Conservation (phyloP, 2,888 invertebrate genomes). For the Andrena minutula region DNA sequence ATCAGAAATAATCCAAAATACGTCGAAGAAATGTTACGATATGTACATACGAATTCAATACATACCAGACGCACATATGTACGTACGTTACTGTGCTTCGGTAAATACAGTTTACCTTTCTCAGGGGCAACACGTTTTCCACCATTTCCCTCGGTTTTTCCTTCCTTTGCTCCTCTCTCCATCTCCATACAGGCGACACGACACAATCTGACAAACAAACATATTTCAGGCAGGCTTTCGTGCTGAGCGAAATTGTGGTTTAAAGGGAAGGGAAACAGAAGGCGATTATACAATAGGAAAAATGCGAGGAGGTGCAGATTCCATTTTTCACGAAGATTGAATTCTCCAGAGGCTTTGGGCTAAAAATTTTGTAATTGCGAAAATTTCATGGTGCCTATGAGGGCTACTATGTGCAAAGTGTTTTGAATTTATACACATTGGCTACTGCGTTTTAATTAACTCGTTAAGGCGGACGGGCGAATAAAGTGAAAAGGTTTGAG, state of each 20-base stretch:
- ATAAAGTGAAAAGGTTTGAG: too few species aligned
- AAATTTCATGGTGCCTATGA: too few species aligned
- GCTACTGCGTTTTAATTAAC: too few species aligned
- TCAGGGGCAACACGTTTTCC: slow-evolving; percentile 43
- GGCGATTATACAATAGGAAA: slow-evolving; percentile 37
- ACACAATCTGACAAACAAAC: slow-evolving; percentile 75
- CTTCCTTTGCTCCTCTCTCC: background rate
- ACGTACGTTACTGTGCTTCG: slow-evolving; percentile 23
- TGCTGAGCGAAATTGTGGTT: slow-evolving; percentile 34
- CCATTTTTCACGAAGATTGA: slow-evolving; percentile 39
- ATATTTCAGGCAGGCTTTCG: slow-evolving; percentile 67
- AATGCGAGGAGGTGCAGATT: slow-evolving; percentile 15
- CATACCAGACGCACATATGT: slow-evolving; percentile 19
- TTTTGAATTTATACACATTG: background rate
- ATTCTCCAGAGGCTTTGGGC: background rate
- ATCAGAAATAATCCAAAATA: slow-evolving; percentile 47
- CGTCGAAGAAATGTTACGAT: slow-evolving; percentile 45
- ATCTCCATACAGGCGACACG: slow-evolving; percentile 32
- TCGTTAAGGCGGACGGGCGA: too few species aligned
- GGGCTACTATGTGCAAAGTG: too few species aligned
- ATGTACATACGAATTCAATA: slow-evolving; percentile 46
- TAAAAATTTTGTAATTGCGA: too few species aligned
- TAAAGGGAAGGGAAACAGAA: slow-evolving; percentile 37
- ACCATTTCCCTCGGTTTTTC: slow-evolving; percentile 49
- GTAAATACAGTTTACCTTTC: slow-evolving; percentile 67